Base-by-base conservation (phyloP, 2,888 invertebrate species). In the Amorpha juglandis region DNA sequence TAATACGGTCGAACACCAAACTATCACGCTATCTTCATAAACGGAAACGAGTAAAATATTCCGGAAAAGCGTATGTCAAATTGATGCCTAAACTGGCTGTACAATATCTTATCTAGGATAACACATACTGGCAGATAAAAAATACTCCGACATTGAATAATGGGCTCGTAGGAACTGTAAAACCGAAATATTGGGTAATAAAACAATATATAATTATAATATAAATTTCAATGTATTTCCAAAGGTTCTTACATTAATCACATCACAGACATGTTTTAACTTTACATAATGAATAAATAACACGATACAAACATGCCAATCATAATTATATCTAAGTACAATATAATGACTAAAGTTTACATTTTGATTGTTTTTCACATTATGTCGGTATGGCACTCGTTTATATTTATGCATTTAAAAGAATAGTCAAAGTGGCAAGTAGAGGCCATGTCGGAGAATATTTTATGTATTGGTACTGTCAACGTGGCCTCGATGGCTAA, bases 261-360 rank as follows among this genome's bases (percentile, higher is more conserved):
- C 82, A 89, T 89, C 89, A 89, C 89, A 89, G 89, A 86, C 83
- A 86, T 76, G 79, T 86, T 81, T 85, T 67, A 62, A 67, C 64
- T 67, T 67, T 62, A 65, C 35, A 21, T 21, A 55, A 55, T 79
- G 76, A 78, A 82, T 82, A 83, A 80, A 81, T 82, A 82, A 53
- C 35, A 47, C 58, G 19, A 51, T 70, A 71, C 69, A 73, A 76
- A 74, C 71, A 76, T 78, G 81, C 80, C 82, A 79, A 78, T 79
- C 55, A 48, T 53, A 48, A 27, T 47, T 45, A 62, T 33, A 58
- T 50, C 45, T 42, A 64, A 45, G 12, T 42, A 62, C 7, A 45
- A n/a, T 27, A 11, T 8, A 50, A 64, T 63, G 63, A 67, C 65
- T 67, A 67, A 64, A 55, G 65, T 68, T 63, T 65, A 58, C 64